Percentiles rank a stretch among this genome's conserved stretches.
Conservation (phyloP, 2,888 invertebrate species). For the Helobdella robusta region DNA sequence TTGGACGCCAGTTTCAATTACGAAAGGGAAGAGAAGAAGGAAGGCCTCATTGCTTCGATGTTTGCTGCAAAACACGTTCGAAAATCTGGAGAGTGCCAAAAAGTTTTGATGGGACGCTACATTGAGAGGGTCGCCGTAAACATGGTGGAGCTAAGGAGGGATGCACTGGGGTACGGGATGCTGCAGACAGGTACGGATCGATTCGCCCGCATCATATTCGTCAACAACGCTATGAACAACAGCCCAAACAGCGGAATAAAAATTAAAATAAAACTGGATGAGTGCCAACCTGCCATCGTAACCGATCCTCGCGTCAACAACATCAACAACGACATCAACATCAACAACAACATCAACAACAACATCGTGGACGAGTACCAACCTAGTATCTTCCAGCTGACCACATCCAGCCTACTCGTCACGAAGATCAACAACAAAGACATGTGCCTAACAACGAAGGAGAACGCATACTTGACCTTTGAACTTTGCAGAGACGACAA, state of each 20-base stretch:
- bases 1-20: not conserved
- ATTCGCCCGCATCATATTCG: slow-evolving; percentile 29
- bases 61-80: not conserved
- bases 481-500: slow-evolving; percentile 26
- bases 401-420: too few relatives aligned
- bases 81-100: slow-evolving; percentile 22
- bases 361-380: not conserved
- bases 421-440: too few relatives aligned
- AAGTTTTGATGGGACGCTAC: slow-evolving; percentile 33
- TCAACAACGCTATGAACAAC: not conserved
- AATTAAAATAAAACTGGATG: slow-evolving; percentile 30
- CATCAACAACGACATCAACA: not conserved
- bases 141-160: slow-evolving; percentile 28
- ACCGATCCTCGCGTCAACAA: slow-evolving; percentile 1
- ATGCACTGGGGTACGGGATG: slow-evolving; percentile 31
- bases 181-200: slow-evolving; percentile 30
- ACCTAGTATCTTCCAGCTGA: slow-evolving; percentile 33
- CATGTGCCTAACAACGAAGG: slow-evolving; percentile 32
- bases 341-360: too few relatives aligned
- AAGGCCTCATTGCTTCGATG: not conserved
- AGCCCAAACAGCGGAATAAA: not conserved
- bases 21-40: not conserved
- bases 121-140: slow-evolving; percentile 30
- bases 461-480: slow-evolving; percentile 30
- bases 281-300: slow-evolving; percentile 30